phyloP scores from a whole-genome alignment of 2,797 vertebrate species.

The Salarias fasciatus region DNA sequence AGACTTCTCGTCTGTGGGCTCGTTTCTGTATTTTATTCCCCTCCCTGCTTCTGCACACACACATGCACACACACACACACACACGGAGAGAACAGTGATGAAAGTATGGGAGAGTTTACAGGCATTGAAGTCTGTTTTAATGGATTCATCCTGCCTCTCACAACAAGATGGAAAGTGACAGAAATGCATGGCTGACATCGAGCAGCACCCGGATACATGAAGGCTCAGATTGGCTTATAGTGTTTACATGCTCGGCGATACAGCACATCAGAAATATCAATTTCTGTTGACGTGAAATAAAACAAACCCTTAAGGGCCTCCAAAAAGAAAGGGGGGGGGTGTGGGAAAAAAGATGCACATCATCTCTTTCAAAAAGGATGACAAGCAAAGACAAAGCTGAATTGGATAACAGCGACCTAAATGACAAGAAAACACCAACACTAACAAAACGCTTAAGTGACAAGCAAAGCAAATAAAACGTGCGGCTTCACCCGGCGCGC shows the following conservation, averaged over 20 bases:
- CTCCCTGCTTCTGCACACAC: background rate
- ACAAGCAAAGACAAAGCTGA: conserved; percentile 56
- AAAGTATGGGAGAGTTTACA: conserved; percentile 9
- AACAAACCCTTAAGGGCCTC: conserved; percentile 60
- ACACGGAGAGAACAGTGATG: background rate
- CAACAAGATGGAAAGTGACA: conserved; percentile 54
- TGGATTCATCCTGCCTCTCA: conserved; percentile 36
- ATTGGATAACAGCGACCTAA: conserved; percentile 53
- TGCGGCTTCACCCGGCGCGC: conserved; percentile 36
- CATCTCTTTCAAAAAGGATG: conserved; percentile 46
- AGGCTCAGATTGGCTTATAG: conserved; percentile 53
- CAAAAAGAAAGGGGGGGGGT: too few species aligned
- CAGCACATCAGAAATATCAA: conserved; percentile 50
- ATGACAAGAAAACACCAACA: conserved; percentile 39
- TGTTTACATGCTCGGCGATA: conserved; percentile 56
- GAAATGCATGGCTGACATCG: conserved; percentile 39
- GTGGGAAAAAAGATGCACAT: conserved; percentile 23
- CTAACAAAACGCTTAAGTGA: conserved; percentile 53
- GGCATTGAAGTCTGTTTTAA: conserved; percentile 26
- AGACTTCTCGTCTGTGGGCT: background rate
- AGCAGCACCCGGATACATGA: conserved; percentile 20
- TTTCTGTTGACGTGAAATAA: conserved; percentile 52
- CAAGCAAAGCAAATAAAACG: conserved; percentile 43
- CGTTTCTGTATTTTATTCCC: background rate
- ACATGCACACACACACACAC: background rate